Evolutionary conservation across 2,797 vertebrate species (phyloP).

Genomic region (Micropoecilia bifurca): DNA sequence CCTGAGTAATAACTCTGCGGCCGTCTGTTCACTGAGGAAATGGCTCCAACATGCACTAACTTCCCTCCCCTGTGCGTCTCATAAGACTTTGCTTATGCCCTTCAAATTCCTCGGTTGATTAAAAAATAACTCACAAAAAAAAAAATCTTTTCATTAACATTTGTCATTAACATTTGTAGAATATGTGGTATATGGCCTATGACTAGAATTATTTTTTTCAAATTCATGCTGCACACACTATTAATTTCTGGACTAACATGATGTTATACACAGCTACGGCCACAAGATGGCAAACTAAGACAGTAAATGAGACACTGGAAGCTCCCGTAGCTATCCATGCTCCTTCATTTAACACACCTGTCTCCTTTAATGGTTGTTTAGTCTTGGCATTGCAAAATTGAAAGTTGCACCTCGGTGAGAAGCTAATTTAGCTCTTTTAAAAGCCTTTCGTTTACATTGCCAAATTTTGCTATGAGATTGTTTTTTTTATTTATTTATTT

Average conservation of each 20-base stretch:
- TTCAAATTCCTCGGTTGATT: neutral
- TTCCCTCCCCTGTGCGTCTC: constrained; percentile 11
- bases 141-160: neutral
- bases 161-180: constrained; percentile 6
- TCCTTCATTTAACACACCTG: neutral
- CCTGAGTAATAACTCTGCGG: constrained; percentile 89
- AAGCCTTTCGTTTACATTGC: neutral
- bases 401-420: constrained; percentile 8
- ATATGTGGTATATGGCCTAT: neutral
- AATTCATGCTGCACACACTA: neutral
- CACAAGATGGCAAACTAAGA: constrained; percentile 79
- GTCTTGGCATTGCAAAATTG: neutral
- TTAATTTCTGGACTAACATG: neutral
- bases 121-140: neutral
- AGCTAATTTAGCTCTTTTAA: neutral
- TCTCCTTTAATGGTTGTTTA: neutral
- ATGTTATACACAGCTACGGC: constrained; percentile 29
- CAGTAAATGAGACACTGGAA: constrained; percentile 28
- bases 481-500: neutral
- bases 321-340: neutral
- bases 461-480: neutral
- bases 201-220: neutral
- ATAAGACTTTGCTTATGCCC: constrained; percentile 29
- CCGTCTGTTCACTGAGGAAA: constrained; percentile 66
- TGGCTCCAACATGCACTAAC: constrained; percentile 49